Evolutionary conservation across 2,113 vertebrate genomes (phyloP).

Genomic region (Rhegmatorhina hoffmannsi): DNA sequence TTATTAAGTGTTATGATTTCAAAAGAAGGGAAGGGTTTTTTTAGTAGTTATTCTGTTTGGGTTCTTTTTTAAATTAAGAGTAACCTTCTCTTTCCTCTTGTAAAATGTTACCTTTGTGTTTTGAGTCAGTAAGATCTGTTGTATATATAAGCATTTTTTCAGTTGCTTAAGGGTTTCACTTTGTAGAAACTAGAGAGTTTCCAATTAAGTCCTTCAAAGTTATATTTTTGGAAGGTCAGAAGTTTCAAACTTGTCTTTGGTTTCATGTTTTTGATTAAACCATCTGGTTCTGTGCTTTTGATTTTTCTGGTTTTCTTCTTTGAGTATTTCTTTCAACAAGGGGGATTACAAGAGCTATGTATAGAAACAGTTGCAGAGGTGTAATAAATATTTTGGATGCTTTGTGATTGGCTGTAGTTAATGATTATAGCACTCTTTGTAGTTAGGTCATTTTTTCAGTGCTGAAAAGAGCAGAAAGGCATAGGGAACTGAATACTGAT

Average conservation of each 20-base stretch:
- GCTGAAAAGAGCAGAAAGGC: neutral
- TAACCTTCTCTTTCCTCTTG: neutral
- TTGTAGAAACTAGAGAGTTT: neutral
- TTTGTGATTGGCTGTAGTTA: conserved; percentile 9
- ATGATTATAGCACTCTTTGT: neutral
- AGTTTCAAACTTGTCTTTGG: neutral
- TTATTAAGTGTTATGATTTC: neutral
- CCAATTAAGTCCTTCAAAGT: neutral
- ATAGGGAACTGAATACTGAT: neutral
- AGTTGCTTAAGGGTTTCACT: neutral
- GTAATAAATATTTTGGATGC: conserved; percentile 46
- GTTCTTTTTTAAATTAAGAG: neutral
- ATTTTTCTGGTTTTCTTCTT: conserved; percentile 70
- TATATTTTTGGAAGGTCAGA: neutral
- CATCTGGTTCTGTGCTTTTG: conserved; percentile 68
- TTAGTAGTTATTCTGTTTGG: neutral
- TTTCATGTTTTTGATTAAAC: neutral
- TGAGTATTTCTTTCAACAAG: conserved; percentile 70
- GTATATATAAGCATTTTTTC: neutral
- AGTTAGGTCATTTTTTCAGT: neutral
- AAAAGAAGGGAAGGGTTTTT: neutral
- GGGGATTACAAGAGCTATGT: neutral
- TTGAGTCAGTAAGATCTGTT: neutral
- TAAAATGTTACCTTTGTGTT: neutral
- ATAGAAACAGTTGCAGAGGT: conserved; percentile 36